Percentiles rank a stretch among this genome's conserved stretches.
phyloP scores from a whole-genome alignment of 2,888 invertebrate species.

The Aphodius sticticus region DNA sequence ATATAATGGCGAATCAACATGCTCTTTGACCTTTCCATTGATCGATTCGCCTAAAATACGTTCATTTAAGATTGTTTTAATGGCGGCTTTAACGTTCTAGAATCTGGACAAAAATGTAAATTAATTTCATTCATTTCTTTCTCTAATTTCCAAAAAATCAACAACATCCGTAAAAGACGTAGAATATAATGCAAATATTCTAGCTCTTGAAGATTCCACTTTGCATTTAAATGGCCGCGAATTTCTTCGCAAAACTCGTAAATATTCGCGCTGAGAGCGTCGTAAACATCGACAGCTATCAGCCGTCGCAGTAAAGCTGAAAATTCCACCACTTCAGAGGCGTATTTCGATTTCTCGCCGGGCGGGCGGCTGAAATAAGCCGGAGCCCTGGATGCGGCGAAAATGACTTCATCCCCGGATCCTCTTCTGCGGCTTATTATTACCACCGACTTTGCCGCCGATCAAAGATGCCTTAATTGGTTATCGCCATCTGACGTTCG shows the following conservation, averaged over 20 bases:
- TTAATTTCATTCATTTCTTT: background rate
- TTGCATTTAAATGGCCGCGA: background rate
- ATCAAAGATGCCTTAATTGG: background rate
- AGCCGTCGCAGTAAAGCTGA: background rate
- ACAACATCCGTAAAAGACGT: background rate
- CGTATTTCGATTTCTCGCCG: background rate
- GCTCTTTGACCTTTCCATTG: no score
- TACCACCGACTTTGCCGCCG: background rate
- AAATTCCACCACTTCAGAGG: background rate
- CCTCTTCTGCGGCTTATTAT: background rate
- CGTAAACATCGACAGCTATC: conserved; percentile 4
- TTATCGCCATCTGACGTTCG: background rate
- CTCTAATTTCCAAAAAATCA: background rate
- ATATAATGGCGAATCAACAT: no score
- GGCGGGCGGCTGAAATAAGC: background rate
- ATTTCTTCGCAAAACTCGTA: background rate
- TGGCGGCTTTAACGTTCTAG: no score
- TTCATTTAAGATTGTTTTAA: no score
- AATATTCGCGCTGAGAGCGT: background rate
- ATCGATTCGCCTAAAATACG: no score
- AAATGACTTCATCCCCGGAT: background rate
- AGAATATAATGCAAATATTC: background rate
- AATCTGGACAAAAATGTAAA: background rate
- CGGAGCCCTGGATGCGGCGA: background rate
- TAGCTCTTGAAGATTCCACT: background rate